Evolutionary conservation across 2,888 invertebrate species (phyloP).

Genomic region (Nemapogon koenigi): DNA sequence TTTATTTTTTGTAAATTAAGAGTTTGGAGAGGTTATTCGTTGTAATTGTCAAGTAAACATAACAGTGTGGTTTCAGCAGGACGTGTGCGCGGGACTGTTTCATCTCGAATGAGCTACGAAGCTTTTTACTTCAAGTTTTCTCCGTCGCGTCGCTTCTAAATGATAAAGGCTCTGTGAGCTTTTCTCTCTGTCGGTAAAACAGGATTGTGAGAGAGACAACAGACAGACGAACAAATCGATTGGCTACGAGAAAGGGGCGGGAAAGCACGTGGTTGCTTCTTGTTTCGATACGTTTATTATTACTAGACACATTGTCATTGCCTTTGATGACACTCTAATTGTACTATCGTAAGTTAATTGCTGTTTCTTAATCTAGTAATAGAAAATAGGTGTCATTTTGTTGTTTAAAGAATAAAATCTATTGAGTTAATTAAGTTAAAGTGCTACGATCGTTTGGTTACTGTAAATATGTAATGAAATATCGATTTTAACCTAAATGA

Average conservation of each 20-base stretch:
- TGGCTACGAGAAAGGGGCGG: conserved; percentile 54
- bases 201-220: conserved; percentile 35
- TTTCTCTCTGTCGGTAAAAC: conserved; percentile 41
- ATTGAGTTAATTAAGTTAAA: too few species aligned
- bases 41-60: conserved; percentile 59
- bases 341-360: too few species aligned
- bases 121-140: conserved; percentile 2
- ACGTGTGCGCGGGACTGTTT: conserved; percentile 47
- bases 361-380: too few species aligned
- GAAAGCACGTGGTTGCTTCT: conserved; percentile 46
- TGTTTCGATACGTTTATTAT: not conserved
- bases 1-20: too few species aligned
- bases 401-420: too few species aligned
- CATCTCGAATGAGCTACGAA: conserved; percentile 13
- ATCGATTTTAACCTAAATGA: too few species aligned
- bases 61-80: conserved; percentile 57
- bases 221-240: conserved; percentile 45
- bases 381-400: too few species aligned
- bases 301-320: not conserved
- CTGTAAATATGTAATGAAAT: too few species aligned
- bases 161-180: conserved; percentile 1
- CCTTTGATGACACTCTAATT: not conserved
- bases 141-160: conserved; percentile 1
- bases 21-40: conserved; percentile 51
- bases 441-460: too few species aligned